phyloP scores from a whole-genome alignment of 2,888 invertebrate genomes.

The Harmothoe impar region DNA sequence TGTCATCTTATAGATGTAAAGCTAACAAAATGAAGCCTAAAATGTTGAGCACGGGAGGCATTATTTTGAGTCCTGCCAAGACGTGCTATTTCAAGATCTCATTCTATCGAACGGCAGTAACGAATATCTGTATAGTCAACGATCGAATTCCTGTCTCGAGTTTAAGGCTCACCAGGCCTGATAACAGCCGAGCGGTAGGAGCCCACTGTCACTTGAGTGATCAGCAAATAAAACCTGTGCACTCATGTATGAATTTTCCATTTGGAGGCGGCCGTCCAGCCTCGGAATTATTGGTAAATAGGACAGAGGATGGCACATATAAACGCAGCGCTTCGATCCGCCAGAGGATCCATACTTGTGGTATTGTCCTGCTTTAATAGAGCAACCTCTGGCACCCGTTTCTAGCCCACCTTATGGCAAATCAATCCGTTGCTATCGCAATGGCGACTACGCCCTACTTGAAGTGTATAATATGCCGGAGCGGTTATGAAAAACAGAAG shows the following conservation, averaged over 20 bases:
- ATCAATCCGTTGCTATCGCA: conserved; percentile 15
- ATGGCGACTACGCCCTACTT: neutral
- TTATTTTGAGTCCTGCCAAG: neutral
- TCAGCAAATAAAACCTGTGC: conserved; percentile 39
- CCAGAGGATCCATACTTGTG: neutral
- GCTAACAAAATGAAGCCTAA: no score
- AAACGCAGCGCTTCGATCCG: conserved; percentile 30
- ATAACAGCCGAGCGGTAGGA: neutral
- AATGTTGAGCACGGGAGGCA: no score
- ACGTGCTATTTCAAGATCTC: neutral
- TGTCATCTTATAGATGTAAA: no score
- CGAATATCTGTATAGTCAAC: conserved; percentile 22
- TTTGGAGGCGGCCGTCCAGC: conserved; percentile 12
- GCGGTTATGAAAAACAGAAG: conserved; percentile 1
- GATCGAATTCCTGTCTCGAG: conserved; percentile 30
- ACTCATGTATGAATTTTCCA: conserved; percentile 35
- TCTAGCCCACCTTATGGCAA: conserved; percentile 5
- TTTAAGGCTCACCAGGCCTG: neutral
- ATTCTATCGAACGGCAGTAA: neutral
- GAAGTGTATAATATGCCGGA: conserved; percentile 18
- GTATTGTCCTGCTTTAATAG: conserved; percentile 13
- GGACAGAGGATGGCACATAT: conserved; percentile 37
- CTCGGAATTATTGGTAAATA: conserved; percentile 42
- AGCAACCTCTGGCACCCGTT: neutral
- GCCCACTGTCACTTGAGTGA: conserved; percentile 33